Percentiles rank a stretch among this genome's conserved stretches.
Evolutionary conservation across 2,113 vertebrate genomes (phyloP).

Genomic region (Triplophysa rosa): DNA sequence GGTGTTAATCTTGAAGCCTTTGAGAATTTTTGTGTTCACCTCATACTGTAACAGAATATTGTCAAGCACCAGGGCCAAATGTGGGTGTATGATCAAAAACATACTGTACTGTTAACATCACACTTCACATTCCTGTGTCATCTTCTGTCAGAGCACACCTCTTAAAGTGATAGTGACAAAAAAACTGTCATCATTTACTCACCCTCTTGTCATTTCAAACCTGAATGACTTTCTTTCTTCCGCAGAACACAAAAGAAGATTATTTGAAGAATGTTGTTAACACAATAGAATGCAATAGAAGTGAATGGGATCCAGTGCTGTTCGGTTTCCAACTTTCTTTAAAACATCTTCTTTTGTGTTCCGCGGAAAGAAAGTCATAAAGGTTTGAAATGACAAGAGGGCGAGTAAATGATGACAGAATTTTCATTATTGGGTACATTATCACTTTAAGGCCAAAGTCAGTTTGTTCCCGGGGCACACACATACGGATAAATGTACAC

Average conservation of each 20-base stretch:
- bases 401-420: too few species aligned
- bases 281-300: too few species aligned
- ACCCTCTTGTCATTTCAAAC: too few species aligned
- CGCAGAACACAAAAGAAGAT: neutral
- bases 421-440: neutral
- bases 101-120: neutral
- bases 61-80: neutral
- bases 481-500: too few species aligned
- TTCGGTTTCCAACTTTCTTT: too few species aligned
- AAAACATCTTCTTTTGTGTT: too few species aligned
- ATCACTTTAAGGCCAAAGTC: neutral
- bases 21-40: neutral
- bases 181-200: too few species aligned
- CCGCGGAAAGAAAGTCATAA: too few species aligned
- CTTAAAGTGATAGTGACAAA: neutral
- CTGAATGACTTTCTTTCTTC: too few species aligned
- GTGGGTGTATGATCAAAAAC: slow-evolving; percentile 19
- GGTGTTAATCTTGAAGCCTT: neutral
- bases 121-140: neutral
- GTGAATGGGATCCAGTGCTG: too few species aligned
- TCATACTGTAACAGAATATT: slow-evolving; percentile 25
- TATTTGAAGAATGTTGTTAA: too few species aligned
- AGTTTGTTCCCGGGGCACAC: neutral
- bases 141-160: neutral
- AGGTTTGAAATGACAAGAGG: too few species aligned